Evolutionary conservation across 2,797 vertebrate genomes (phyloP).

Genomic region (Labroides dimidiatus): DNA sequence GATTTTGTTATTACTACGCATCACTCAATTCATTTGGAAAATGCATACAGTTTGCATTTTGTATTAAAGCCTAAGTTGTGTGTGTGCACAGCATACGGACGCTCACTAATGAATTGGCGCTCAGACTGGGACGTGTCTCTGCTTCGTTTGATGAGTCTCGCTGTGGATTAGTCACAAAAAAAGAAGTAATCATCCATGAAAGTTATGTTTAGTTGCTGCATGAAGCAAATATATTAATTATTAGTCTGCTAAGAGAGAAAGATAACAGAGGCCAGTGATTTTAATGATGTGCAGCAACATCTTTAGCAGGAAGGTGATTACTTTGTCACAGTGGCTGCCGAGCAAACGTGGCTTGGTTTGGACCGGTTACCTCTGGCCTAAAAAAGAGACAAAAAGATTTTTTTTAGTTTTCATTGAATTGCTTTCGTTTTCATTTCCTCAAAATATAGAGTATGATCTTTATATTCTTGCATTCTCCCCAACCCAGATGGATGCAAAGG

Average conservation of each 20-base stretch:
- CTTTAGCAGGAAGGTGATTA: conserved; percentile 1
- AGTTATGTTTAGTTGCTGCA: conserved; percentile 1
- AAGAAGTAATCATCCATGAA: conserved; percentile 23
- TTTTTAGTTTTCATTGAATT: conserved; percentile 1
- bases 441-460: background rate
- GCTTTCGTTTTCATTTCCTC: background rate
- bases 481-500: no score
- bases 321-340: background rate
- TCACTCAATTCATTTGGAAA: conserved; percentile 76
- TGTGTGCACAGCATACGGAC: conserved; percentile 52
- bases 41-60: conserved; percentile 66
- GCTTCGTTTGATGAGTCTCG: conserved; percentile 41
- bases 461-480: no score
- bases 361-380: conserved; percentile 22
- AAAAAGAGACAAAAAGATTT: conserved; percentile 10
- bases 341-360: conserved; percentile 3
- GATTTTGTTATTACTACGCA: conserved; percentile 71
- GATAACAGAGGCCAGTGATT: background rate
- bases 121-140: conserved; percentile 32
- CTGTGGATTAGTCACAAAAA: conserved; percentile 27
- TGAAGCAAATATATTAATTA: conserved; percentile 54
- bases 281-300: background rate
- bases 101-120: conserved; percentile 63
- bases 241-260: conserved; percentile 24
- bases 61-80: conserved; percentile 44